phyloP scores from a whole-genome alignment of 2,113 vertebrate species.

The Neotoma lepida region DNA sequence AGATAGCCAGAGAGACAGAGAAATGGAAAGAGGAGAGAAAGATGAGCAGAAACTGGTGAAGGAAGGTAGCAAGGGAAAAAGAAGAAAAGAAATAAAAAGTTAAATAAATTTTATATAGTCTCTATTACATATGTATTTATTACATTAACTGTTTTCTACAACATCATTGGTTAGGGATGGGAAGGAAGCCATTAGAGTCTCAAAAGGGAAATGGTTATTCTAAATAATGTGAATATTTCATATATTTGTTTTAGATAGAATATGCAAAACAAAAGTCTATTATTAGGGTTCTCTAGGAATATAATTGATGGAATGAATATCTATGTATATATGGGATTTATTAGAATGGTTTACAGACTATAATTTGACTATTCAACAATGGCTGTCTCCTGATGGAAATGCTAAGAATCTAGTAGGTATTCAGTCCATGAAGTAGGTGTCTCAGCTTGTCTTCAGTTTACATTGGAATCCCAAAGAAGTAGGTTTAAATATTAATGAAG shows the following conservation, averaged over 20 bases:
- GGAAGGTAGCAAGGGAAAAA: not conserved
- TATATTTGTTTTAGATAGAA: not conserved
- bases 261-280: not conserved
- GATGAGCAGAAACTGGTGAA: not conserved
- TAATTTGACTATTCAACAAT: not conserved
- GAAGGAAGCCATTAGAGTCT: not conserved
- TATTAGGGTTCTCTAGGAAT: not conserved
- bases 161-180: not conserved
- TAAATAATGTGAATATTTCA: not conserved
- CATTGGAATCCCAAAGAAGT: not conserved
- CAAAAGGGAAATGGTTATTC: not conserved
- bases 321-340: not conserved
- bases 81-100: not conserved
- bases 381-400: not conserved
- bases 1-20: not conserved
- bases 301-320: not conserved
- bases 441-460: not conserved
- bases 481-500: not conserved
- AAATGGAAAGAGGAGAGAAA: not conserved
- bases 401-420: not conserved
- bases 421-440: not conserved
- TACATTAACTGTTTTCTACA: not conserved
- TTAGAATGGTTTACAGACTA: not conserved
- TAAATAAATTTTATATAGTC: not conserved
- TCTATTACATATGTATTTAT: slow-evolving; percentile 18